phyloP scores from a whole-genome alignment of 2,888 invertebrate species.

The Trileptium ribeirensis region DNA sequence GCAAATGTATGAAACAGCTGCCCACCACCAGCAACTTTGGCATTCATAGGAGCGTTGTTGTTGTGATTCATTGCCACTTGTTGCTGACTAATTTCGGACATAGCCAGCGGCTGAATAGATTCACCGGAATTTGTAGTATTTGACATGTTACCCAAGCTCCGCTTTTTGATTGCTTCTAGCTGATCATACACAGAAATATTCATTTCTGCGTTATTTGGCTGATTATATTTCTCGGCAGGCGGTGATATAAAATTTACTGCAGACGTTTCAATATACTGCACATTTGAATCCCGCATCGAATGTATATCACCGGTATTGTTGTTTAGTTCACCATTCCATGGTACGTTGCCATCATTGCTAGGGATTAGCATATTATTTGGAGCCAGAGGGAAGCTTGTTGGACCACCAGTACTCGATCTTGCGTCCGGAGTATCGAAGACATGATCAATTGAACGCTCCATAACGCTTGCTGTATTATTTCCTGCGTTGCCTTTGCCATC shows the following conservation, averaged over 20 bases:
- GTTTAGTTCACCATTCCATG: neutral
- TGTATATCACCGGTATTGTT: neutral
- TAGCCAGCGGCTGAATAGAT: neutral
- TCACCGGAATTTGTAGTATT: no score
- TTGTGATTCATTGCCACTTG: no score
- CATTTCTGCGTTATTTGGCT: conserved; percentile 5
- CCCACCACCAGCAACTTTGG: neutral
- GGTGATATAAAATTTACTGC: neutral
- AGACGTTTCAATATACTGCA: neutral
- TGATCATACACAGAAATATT: conserved; percentile 17
- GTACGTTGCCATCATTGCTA: neutral
- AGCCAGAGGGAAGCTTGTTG: neutral
- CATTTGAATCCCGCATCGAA: neutral
- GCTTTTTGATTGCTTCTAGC: conserved; percentile 20
- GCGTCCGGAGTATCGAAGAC: conserved; percentile 20
- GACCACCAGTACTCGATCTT: neutral
- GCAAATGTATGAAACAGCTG: neutral
- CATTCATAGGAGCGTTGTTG: neutral
- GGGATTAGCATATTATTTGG: neutral
- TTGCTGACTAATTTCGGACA: neutral
- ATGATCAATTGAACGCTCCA: conserved; percentile 16
- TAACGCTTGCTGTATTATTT: neutral
- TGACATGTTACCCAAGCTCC: neutral
- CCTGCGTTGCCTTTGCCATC: neutral
- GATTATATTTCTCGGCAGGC: neutral